Evolutionary conservation across 1,140 invertebrate genomes (phyloP), one percentile per base, ranked within the genome.

Genomic region (Orussus abietinus): DNA sequence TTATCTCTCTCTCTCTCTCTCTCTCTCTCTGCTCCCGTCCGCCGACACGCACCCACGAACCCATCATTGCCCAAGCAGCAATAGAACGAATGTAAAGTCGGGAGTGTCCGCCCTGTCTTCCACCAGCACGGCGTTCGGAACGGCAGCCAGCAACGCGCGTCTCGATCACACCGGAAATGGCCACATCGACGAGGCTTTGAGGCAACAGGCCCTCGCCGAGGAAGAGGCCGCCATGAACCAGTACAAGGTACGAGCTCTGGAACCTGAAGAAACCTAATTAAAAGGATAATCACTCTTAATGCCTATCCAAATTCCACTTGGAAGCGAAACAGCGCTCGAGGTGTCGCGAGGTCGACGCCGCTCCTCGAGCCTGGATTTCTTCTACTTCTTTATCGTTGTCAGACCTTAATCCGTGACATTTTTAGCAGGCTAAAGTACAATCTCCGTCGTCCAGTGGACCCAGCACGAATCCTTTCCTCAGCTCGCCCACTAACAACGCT

Each of bases 161-260:
- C 79, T 85, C 30, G 85, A 87, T 56, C 77, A 77, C 45, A 65
- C 75, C 7, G 75, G 79, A 32, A 86, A 85, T 62, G 85, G 85
- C 57, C 76, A 81, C 47, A 86, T 90, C 46, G 90, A 93, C 54
- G 92, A 96, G 55, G 83, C 81, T 40, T 72, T 93, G 2, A 86
- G 88, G 58, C 84, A 88, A 55, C 85, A 90, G 66, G 90, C 86
- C 20, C 74, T 97, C 18, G 93, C 93, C 31, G 94, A 98, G 67
- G 94, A 97, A 73, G 92, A 95, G 69, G 90, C 90, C 18, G 88
- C 87, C 20, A 86, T 97, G 77, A 94, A 92, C 73, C 90, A 95
- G 65, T 90, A 95, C 59, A 96, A 95, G 83, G 92, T 94, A 75
- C 66, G 14, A 11, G 6, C 18, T 45, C 4, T 4, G 11, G 5